Evolutionary conservation across 2,797 vertebrate species (phyloP).

Genomic region (Tauraco hartlaubi): DNA sequence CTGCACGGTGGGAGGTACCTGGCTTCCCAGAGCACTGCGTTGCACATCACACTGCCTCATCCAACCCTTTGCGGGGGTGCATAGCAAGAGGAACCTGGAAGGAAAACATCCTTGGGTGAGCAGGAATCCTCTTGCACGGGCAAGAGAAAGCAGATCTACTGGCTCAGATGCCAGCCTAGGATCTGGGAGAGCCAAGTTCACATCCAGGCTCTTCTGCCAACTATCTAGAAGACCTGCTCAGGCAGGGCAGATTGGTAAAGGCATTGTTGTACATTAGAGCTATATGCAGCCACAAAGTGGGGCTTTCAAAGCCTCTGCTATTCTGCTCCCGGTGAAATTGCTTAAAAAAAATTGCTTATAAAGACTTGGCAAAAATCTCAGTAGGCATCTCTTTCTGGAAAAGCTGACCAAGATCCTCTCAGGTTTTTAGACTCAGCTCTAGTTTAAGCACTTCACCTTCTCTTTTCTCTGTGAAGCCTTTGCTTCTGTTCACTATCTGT

Average conservation of each 20-base stretch:
- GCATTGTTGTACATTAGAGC: background rate
- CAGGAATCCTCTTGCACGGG: background rate
- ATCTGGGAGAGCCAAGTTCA: background rate
- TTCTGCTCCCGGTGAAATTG: background rate
- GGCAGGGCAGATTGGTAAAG: background rate
- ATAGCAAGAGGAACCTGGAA: background rate
- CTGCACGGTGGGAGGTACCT: background rate
- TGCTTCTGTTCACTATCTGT: background rate
- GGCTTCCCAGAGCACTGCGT: background rate
- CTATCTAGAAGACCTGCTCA: background rate
- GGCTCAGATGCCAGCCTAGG: background rate
- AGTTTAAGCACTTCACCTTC: background rate
- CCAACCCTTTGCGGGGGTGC: background rate
- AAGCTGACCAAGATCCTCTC: background rate
- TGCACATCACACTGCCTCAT: background rate
- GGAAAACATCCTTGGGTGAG: background rate
- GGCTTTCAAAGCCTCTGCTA: background rate
- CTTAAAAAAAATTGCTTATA: background rate
- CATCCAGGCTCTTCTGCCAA: background rate
- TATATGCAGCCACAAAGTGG: background rate
- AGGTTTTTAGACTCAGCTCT: background rate
- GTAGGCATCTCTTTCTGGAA: background rate
- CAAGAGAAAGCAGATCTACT: background rate
- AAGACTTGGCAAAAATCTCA: background rate
- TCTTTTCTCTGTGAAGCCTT: background rate